phyloP scores from a whole-genome alignment of 1,140 invertebrate species.

The Manduca sexta region DNA sequence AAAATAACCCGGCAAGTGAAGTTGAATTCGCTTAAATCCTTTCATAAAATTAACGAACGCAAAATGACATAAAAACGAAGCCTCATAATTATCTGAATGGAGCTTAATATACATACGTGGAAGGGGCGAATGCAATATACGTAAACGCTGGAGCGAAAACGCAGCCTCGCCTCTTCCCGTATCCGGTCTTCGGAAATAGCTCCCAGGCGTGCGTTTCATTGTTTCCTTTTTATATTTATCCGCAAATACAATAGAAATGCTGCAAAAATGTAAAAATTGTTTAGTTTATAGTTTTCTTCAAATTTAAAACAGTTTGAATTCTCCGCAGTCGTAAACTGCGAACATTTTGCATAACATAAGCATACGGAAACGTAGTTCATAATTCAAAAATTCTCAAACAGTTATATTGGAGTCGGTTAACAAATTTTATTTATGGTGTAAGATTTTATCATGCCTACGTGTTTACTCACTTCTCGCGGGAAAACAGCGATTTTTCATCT shows the following conservation, averaged over 20 bases:
- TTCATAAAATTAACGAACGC: neutral
- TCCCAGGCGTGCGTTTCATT: constrained; percentile 21
- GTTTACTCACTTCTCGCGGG: too few species aligned
- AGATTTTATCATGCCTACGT: too few species aligned
- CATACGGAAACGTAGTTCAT: too few species aligned
- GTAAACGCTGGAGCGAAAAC: constrained; percentile 11
- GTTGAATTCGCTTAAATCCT: neutral
- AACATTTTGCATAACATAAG: too few species aligned
- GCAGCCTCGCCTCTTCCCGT: constrained; percentile 8
- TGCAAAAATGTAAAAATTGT: too few species aligned
- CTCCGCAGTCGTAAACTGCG: too few species aligned
- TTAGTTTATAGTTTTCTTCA: too few species aligned
- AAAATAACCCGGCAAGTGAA: neutral
- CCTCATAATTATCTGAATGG: neutral
- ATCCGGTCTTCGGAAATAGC: constrained; percentile 20
- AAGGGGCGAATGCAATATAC: neutral
- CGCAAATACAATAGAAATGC: constrained; percentile 4
- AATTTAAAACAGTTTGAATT: too few species aligned
- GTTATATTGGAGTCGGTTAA: too few species aligned
- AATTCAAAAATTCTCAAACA: too few species aligned
- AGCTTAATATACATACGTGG: neutral
- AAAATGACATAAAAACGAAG: neutral
- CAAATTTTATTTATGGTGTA: too few species aligned
- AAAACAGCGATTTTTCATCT: too few species aligned
- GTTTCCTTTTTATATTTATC: constrained; percentile 19